phyloP scores from a whole-genome alignment of 1,140 invertebrate species.

The Danaus melanippus region DNA sequence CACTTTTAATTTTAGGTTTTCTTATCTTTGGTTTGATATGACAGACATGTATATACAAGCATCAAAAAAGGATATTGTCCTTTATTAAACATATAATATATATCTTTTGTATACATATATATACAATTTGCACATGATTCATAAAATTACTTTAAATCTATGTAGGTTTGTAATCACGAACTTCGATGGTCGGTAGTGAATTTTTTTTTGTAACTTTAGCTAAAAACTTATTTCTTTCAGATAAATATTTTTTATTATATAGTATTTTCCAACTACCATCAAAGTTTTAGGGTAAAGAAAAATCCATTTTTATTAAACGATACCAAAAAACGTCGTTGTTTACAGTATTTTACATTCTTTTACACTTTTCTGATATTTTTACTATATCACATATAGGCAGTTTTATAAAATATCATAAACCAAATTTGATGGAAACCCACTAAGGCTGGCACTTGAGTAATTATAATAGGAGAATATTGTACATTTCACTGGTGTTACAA shows the following conservation, averaged over 20 bases:
- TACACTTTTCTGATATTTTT: constrained; percentile 28
- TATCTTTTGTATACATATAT: no score
- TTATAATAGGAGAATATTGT: constrained; percentile 26
- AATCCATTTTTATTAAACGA: constrained; percentile 30
- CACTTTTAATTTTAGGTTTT: no score
- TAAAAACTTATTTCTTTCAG: background rate
- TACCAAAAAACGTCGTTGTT: constrained; percentile 30
- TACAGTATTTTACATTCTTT: constrained; percentile 24
- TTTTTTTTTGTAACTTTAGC: no score
- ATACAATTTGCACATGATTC: no score
- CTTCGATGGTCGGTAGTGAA: no score
- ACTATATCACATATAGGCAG: constrained; percentile 29
- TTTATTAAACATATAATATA: no score
- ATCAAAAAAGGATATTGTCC: no score
- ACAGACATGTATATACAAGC: no score
- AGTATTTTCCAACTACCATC: background rate
- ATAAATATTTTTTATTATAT: background rate
- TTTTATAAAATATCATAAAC: constrained; percentile 27
- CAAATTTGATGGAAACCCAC: constrained; percentile 30
- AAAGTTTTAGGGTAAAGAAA: constrained; percentile 7
- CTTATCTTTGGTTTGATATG: no score
- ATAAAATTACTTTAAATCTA: no score
- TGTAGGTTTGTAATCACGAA: no score
- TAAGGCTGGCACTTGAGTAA: constrained; percentile 20
- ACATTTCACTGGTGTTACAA: constrained; percentile 29